Conservation (phyloP, 1,140 invertebrate species). For the Vanessa tameamea region DNA sequence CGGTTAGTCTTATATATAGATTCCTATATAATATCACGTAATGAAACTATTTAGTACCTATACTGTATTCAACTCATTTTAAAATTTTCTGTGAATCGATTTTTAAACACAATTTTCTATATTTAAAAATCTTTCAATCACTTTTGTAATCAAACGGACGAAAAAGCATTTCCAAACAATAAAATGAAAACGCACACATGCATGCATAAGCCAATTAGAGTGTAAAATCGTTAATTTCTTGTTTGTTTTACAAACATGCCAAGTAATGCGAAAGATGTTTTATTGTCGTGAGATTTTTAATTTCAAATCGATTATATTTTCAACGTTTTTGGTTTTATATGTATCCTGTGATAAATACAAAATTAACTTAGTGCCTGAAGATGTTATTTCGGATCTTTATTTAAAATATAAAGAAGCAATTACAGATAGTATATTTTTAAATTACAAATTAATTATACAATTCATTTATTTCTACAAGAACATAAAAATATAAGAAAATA, state of each 20-base stretch:
- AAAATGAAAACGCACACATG: conserved; percentile 50
- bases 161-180: background rate
- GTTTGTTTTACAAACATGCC: conserved; percentile 13
- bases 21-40: too few species aligned
- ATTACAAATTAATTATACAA: background rate
- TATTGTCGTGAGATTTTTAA: conserved; percentile 22
- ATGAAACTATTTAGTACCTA: too few species aligned
- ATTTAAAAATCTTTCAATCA: background rate
- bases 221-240: conserved; percentile 35
- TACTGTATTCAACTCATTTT: too few species aligned
- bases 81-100: too few species aligned
- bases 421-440: conserved; percentile 36
- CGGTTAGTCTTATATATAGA: too few species aligned
- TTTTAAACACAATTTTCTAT: too few species aligned
- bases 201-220: conserved; percentile 32
- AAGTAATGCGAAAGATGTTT: conserved; percentile 21
- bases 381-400: conserved; percentile 46
- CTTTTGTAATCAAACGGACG: background rate
- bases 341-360: background rate
- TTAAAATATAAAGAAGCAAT: conserved; percentile 50
- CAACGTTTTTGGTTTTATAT: conserved; percentile 16
- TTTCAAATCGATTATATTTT: conserved; percentile 10
- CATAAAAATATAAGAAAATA: too few species aligned
- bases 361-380: conserved; percentile 19
- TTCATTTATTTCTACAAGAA: too few species aligned